These are phyloP conservation scores for Acipenser oxyrinchus DNA, from an alignment of 2,797 vertebrate species.

Conservation along the genomic window DNA sequence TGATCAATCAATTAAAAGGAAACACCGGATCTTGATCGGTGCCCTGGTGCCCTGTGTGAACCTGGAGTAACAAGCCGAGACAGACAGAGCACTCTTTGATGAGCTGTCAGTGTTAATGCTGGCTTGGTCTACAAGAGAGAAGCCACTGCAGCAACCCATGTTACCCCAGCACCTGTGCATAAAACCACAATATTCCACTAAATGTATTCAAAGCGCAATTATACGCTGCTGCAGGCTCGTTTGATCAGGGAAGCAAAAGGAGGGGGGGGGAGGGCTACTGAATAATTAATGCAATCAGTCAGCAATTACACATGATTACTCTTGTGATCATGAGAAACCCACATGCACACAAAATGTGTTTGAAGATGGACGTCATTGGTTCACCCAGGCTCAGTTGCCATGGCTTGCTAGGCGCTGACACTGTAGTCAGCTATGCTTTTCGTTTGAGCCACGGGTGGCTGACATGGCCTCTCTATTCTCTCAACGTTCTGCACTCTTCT, in stretches of 20 bases:
- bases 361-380: conserved; percentile 41
- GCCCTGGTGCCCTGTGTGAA: too few species aligned
- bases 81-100: too few species aligned
- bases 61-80: too few species aligned
- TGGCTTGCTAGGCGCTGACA: conserved; percentile 54
- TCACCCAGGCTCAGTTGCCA: conserved; percentile 51
- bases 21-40: too few species aligned
- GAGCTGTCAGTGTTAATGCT: too few species aligned
- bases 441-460: conserved; percentile 38
- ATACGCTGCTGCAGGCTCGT: not conserved
- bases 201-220: not conserved
- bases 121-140: too few species aligned
- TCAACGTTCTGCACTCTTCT: not conserved
- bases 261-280: conserved; percentile 6
- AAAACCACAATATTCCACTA: not conserved
- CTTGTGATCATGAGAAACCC: not conserved
- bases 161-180: not conserved
- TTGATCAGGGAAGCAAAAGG: not conserved
- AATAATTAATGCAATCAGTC: conserved; percentile 42
- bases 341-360: conserved; percentile 32
- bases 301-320: conserved; percentile 12
- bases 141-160: too few species aligned
- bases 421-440: conserved; percentile 32
- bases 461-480: too few species aligned
- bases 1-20: too few species aligned